These are phyloP conservation scores for Rhegmatorhina hoffmannsi DNA, from an alignment of 2,113 vertebrate genomes.

Conservation along the genomic window DNA sequence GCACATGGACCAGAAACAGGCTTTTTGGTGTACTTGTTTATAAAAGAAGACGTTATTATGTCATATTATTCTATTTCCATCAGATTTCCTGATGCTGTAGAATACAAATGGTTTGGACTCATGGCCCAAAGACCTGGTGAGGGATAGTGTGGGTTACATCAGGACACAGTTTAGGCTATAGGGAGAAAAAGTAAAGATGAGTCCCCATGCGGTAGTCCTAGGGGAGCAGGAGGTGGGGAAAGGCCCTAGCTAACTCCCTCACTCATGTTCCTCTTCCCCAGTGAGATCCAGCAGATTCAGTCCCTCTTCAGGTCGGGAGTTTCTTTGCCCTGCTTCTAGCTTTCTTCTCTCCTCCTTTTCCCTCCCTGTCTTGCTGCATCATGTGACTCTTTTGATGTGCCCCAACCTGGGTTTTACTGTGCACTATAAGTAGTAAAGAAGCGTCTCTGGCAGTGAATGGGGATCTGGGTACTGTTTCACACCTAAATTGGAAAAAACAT, in stretches of 20 bases:
- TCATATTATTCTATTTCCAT: not conserved
- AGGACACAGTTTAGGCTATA: not conserved
- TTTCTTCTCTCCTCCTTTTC: not conserved
- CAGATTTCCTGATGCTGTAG: not conserved
- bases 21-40: not conserved
- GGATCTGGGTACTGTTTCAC: not conserved
- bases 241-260: not conserved
- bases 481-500: not conserved
- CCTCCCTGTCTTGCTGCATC: not conserved
- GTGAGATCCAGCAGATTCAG: not conserved
- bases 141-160: not conserved
- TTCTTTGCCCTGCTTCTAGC: not conserved
- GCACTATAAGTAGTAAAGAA: not conserved
- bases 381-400: not conserved
- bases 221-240: rapidly evolving
- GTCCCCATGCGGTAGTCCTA: not conserved
- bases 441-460: not conserved
- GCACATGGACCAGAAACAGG: not conserved
- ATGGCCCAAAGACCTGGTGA: too few relatives aligned
- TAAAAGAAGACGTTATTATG: not conserved
- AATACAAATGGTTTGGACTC: not conserved
- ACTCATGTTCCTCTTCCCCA: not conserved
- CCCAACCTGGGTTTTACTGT: too few relatives aligned
- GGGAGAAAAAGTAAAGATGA: not conserved
- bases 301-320: not conserved